These are phyloP conservation scores for Camelus bactrianus DNA, from an alignment of 2,113 vertebrate species.

Conservation along the genomic window DNA sequence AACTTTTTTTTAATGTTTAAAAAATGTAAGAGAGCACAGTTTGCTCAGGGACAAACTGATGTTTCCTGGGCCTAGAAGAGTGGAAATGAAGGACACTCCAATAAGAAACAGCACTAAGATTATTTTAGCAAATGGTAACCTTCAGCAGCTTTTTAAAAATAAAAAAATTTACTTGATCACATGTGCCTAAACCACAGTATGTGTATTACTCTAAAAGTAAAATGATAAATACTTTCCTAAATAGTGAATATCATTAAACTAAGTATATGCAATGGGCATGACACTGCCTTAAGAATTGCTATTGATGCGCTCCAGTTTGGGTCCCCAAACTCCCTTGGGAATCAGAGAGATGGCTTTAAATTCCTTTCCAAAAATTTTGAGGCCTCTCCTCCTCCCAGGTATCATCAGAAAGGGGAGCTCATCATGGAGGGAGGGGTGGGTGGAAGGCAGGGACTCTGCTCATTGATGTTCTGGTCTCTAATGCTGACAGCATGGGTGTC, in stretches of 20 bases:
- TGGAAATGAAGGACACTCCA: neutral
- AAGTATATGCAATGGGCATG: neutral
- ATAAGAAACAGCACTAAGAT: neutral
- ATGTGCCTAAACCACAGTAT: neutral
- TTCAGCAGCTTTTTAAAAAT: neutral
- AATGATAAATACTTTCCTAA: neutral
- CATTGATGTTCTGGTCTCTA: neutral
- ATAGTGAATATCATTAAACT: neutral
- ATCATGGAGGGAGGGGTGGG: neutral
- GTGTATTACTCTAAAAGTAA: neutral
- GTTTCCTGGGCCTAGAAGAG: neutral
- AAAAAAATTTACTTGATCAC: neutral
- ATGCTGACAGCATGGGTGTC: neutral
- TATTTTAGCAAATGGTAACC: slow-evolving; percentile 34
- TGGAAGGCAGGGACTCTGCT: neutral
- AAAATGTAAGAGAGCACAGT: neutral
- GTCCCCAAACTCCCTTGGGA: neutral
- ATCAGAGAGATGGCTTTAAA: neutral
- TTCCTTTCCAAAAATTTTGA: neutral
- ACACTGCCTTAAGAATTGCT: neutral
- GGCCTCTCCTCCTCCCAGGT: too few relatives aligned
- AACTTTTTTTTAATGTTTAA: neutral
- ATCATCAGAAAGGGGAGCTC: neutral
- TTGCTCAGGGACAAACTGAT: neutral
- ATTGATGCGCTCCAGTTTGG: neutral